Conservation (phyloP, 2,888 invertebrate genomes). For the Torymus auratus region DNA sequence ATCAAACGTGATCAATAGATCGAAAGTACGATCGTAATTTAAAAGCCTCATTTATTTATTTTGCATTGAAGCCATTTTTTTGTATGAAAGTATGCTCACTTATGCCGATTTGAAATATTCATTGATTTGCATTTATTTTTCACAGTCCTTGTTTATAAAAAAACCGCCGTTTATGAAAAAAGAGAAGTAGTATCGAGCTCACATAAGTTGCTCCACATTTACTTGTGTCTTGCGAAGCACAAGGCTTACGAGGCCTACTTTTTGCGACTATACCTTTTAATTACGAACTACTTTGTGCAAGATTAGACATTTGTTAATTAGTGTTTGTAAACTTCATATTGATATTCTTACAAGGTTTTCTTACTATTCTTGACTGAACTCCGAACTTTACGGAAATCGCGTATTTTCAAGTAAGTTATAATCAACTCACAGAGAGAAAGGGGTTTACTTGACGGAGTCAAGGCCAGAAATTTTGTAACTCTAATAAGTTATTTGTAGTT, state of each 20-base stretch:
- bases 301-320: slow-evolving; percentile 11
- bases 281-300: slow-evolving; percentile 12
- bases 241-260: not conserved
- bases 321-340: not conserved
- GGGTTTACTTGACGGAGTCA: slow-evolving; percentile 1
- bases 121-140: slow-evolving; percentile 10
- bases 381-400: not conserved
- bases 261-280: not conserved
- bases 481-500: slow-evolving; percentile 26
- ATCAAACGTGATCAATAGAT: too few species aligned
- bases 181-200: too few species aligned
- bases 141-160: not conserved
- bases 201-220: too few species aligned
- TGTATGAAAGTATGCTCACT: not conserved
- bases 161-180: too few species aligned
- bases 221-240: too few species aligned
- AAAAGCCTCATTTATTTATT: too few species aligned
- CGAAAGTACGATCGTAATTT: too few species aligned
- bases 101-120: not conserved
- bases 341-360: not conserved
- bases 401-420: slow-evolving; percentile 12
- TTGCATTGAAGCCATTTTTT: not conserved
- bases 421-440: not conserved
- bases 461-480: not conserved
- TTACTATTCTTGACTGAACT: slow-evolving; percentile 6